Conservation (phyloP, 2,888 invertebrate genomes). For the Himalopsyche tibetana region DNA sequence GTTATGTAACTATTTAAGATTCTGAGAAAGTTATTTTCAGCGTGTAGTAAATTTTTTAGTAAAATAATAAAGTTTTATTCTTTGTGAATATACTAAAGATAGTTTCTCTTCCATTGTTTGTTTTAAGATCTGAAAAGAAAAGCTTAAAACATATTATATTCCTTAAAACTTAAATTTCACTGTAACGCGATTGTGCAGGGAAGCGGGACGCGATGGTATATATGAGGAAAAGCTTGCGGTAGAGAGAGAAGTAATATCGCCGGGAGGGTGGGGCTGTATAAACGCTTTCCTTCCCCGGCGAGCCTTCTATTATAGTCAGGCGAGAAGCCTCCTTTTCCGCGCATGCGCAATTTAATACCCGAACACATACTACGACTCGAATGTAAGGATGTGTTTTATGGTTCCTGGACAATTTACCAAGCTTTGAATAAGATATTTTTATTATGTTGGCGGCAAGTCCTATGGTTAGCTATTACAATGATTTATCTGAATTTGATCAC, state of each 20-base stretch:
- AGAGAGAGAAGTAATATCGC: background rate
- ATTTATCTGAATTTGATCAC: no score
- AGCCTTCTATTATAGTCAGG: background rate
- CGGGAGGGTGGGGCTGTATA: constrained; percentile 23
- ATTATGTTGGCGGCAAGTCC: no score
- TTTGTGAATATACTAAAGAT: no score
- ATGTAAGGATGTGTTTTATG: background rate
- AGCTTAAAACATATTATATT: background rate
- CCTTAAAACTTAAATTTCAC: constrained; percentile 17
- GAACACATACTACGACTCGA: constrained; percentile 2
- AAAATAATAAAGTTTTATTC: no score
- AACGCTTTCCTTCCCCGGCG: constrained; percentile 25
- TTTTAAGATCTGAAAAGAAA: constrained; percentile 1
- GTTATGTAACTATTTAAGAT: no score
- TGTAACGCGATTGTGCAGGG: background rate
- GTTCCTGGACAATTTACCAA: constrained; percentile 1
- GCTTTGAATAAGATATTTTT: background rate
- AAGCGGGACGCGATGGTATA: background rate
- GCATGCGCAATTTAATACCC: background rate
- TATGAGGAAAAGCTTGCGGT: background rate
- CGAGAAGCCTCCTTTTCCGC: constrained; percentile 26
- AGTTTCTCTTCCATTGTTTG: background rate
- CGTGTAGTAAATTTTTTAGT: no score
- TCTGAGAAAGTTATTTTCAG: no score
- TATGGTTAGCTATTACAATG: no score